Evolutionary conservation across 2,888 invertebrate genomes (phyloP), one percentile per base, ranked within the genome.

Genomic region (Craniophora ligustri): DNA sequence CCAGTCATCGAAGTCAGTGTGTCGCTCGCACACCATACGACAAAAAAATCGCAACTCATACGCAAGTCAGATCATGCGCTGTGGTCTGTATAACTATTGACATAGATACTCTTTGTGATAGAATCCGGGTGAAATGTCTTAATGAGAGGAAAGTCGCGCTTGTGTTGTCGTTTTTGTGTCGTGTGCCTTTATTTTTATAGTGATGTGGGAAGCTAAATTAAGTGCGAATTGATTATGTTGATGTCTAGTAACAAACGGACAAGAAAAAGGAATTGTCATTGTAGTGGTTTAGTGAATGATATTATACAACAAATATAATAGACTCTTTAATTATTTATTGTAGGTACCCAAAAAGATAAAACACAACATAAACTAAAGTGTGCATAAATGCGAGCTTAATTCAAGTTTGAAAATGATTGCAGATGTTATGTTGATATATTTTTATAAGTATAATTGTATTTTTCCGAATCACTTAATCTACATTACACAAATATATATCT

Each of bases 131-230:
- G 57, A 64, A 40, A 68, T 62, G 51, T 34, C 49, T 58, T 68
- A 65, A 70, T 70, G 70, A 70, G 50, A 56, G 39, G 61, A 70
- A 72, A 71, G 72, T 46, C 38, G 32, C 44, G 46, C 64, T 46
- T 53, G 54, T 50, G 47, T 50, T 51, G 48, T 38, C 19, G 59
- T 59, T 60, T 63, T 67, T 67, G 23, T 44, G 36, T 8, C 4
- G 38, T 5, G 32, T 32, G n/a, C n/a, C 18, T 59, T 15, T 5
- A 38, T 54, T 56, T 53, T 57, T 28, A 44, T 70, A 39, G 61
- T 35, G 35, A 55, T 47, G 55, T 55, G 64, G 38, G 67, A 64
- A 61, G 41, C 11, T 34, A 47, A 26, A 44, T 31, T 40, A 19
- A 44, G 31, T 45, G 28, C 14, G 13, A 16, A 26, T 35, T n/a